Evolutionary conservation across 2,797 vertebrate genomes (phyloP).

Genomic region (Staurois parvus): DNA sequence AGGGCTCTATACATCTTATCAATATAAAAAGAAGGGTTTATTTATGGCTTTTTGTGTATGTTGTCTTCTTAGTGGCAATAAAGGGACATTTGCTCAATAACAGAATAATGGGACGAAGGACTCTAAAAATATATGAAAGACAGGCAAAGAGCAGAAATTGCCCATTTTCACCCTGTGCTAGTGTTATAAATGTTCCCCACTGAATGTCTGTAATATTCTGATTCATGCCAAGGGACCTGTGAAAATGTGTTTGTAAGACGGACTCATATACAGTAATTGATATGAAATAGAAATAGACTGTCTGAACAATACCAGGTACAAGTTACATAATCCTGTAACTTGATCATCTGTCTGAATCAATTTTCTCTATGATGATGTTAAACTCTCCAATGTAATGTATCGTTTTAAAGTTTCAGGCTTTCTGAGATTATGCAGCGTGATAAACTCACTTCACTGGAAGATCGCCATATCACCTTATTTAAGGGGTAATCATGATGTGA

Average conservation of each 20-base stretch:
- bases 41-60: no score
- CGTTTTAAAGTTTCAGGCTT: not conserved
- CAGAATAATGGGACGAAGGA: not conserved
- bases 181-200: not conserved
- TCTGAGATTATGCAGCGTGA: not conserved
- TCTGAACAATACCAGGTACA: not conserved
- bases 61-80: not conserved
- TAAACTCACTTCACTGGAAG: not conserved
- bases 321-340: not conserved
- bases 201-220: not conserved
- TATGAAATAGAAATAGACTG: not conserved
- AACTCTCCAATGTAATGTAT: constrained; percentile 1
- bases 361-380: constrained; percentile 2
- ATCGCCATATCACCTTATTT: not conserved
- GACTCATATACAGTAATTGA: not conserved
- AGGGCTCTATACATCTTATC: no score
- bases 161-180: not conserved
- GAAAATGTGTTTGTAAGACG: not conserved
- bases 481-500: not conserved
- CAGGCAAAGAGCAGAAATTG: not conserved
- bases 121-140: not conserved
- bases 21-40: no score
- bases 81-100: not conserved
- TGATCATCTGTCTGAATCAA: not conserved
- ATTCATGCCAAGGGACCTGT: not conserved